Evolutionary conservation across 2,113 vertebrate species (phyloP), one percentile per base, ranked within the genome.

Genomic region (Lycocorax pyrrhopterus): DNA sequence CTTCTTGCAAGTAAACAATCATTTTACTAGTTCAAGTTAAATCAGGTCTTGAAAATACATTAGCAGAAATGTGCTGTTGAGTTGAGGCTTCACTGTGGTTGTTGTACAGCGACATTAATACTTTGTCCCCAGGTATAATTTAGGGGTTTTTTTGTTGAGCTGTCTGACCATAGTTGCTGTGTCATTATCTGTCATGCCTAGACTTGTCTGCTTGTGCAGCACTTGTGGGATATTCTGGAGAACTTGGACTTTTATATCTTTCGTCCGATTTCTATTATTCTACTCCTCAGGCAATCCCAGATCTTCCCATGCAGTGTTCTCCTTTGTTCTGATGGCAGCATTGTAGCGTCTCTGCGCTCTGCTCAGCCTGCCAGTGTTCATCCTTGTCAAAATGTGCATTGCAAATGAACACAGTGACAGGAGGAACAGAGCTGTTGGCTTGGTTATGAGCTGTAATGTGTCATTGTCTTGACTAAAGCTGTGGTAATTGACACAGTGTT

Each of bases 321-420:
- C 23, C 4, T 55, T 80, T 83, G 47, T 58, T 41, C 51, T 74
- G 51, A 37, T 51, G 22, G 30, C 23, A 33, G 5, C 5, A 1
- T 52, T 0, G 3, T 33, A 14, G 2, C 3, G 1, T 32, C 17
- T 73, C 35, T 88, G 11, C 20, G 1, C 35, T 74, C 10, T 25
- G 20, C 74, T 87, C 43, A 43, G n/a, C 33, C 86, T 39, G 43
- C 2, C 60, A 29, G 11, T 60, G 56, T 47, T 86, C n/a, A 32
- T 73, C 47, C 30, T 58, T 80, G 69, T 91, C 67, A 87, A 80
- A 89, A 64, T 47, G 62, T 75, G 26, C 58, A 56, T 82, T 82
- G 66, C 32, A 20, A 51, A 46, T 33, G 39, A 64, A 19, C 7
- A 4, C 14, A 27, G 27, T 59, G 47, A 63, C 26, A 35, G 62